A percentile compares a stretch with the other conserved stretches of the same genome.
phyloP scores from a whole-genome alignment of 2,888 invertebrate species.

The Tetanocera ferruginea region DNA sequence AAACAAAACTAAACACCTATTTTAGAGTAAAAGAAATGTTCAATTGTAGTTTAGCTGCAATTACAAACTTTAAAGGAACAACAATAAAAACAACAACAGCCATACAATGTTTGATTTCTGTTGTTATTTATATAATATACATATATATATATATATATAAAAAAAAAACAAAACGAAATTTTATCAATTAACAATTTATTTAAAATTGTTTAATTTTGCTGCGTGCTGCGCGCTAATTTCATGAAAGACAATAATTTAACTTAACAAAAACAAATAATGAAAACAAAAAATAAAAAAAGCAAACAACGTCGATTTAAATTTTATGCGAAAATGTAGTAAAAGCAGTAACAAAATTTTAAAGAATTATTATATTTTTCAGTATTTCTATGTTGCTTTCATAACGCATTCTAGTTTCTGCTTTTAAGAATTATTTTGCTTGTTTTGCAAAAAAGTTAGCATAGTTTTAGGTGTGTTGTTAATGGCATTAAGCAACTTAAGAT shows the following conservation, averaged over 20 bases:
- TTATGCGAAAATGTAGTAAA: neutral
- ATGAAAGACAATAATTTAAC: constrained; percentile 35
- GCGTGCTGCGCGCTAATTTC: constrained; percentile 28
- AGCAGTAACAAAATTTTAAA: neutral
- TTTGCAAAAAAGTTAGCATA: too few species aligned
- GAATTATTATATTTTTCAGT: neutral
- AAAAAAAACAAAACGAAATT: neutral
- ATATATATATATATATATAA: too few species aligned
- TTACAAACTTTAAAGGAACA: neutral
- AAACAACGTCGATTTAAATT: neutral
- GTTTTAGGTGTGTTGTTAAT: too few species aligned
- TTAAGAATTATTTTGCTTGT: too few species aligned
- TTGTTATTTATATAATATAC: neutral
- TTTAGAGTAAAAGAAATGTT: neutral
- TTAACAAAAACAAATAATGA: neutral
- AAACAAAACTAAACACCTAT: neutral
- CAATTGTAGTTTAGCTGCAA: neutral
- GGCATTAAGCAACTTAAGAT: neutral
- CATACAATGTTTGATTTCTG: neutral
- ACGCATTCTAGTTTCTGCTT: too few species aligned
- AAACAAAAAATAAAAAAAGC: neutral
- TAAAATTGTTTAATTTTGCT: constrained; percentile 14
- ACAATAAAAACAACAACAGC: neutral
- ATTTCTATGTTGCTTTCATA: neutral
- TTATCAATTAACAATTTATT: neutral